Evolutionary conservation across 2,888 invertebrate species (phyloP).

Genomic region (Spisula solida): DNA sequence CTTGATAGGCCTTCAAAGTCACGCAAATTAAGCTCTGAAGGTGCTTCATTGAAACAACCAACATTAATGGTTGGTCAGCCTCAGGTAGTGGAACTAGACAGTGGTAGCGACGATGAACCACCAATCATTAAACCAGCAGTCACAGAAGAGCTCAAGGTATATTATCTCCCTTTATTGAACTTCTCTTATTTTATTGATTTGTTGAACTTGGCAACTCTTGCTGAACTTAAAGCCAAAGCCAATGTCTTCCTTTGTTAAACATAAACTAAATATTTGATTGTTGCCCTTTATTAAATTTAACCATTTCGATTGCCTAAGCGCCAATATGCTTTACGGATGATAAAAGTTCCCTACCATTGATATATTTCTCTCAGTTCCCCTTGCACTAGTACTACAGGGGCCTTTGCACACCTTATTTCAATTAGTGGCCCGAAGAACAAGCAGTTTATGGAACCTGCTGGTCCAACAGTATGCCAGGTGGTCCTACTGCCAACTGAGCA

Average conservation of each 20-base stretch:
- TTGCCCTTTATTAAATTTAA: too few relatives aligned
- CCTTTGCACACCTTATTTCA: too few relatives aligned
- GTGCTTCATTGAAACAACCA: not conserved
- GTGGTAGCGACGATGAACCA: slow-evolving; percentile 57
- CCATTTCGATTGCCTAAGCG: too few relatives aligned
- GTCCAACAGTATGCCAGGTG: too few relatives aligned
- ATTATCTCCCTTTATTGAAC: not conserved
- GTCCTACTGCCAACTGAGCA: too few relatives aligned
- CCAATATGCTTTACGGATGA: too few relatives aligned
- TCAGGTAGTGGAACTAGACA: slow-evolving; percentile 59
- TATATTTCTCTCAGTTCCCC: too few relatives aligned
- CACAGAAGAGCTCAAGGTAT: slow-evolving; percentile 60
- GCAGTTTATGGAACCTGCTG: too few relatives aligned
- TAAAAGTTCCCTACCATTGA: too few relatives aligned
- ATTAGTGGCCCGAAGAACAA: too few relatives aligned
- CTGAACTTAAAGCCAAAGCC: not conserved
- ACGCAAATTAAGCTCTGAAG: slow-evolving; percentile 43
- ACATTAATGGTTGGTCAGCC: slow-evolving; percentile 33
- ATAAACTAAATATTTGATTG: slow-evolving; percentile 11
- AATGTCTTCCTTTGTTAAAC: slow-evolving; percentile 21
- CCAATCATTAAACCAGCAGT: slow-evolving; percentile 37
- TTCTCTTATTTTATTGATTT: not conserved
- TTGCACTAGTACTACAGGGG: too few relatives aligned
- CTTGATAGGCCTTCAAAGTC: slow-evolving; percentile 17
- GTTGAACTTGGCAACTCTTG: slow-evolving; percentile 35